These are phyloP conservation scores for Todus mexicanus DNA, from an alignment of 2,797 vertebrate genomes.

Conservation along the genomic window DNA sequence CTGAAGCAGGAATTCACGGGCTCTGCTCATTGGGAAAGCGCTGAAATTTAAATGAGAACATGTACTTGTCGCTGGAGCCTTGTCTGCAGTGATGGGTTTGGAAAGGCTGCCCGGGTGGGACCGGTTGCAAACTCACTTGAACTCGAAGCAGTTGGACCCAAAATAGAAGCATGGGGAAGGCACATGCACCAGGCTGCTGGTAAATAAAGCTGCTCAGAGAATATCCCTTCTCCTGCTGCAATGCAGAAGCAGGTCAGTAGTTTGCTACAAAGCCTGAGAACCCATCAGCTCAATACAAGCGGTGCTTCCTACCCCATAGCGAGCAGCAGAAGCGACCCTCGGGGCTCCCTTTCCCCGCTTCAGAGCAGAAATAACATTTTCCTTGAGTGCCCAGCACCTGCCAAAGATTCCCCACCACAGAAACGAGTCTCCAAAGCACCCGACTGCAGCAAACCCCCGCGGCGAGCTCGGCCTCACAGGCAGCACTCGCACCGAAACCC, in stretches of 20 bases:
- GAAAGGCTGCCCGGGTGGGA: background rate
- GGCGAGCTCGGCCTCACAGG: background rate
- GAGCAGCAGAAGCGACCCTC: background rate
- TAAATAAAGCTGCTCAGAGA: background rate
- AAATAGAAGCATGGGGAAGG: background rate
- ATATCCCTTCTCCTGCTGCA: background rate
- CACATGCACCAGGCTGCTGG: background rate
- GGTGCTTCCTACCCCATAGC: fast-evolving
- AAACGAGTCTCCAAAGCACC: background rate
- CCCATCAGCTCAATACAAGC: background rate
- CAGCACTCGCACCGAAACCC: background rate
- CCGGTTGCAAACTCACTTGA: background rate
- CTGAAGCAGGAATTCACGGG: background rate
- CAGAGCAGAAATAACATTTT: background rate
- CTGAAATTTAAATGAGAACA: background rate
- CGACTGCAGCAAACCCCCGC: fast-evolving
- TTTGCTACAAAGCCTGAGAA: background rate
- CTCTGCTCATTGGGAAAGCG: background rate
- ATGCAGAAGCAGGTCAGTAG: fast-evolving
- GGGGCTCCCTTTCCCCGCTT: background rate
- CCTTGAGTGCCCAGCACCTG: fast-evolving
- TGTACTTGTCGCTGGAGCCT: background rate
- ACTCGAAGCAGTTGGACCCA: background rate
- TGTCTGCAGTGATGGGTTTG: background rate
- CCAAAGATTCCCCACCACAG: background rate